These are phyloP conservation scores for Cantharis rufa DNA, from an alignment of 2,888 invertebrate species.

Conservation along the genomic window DNA sequence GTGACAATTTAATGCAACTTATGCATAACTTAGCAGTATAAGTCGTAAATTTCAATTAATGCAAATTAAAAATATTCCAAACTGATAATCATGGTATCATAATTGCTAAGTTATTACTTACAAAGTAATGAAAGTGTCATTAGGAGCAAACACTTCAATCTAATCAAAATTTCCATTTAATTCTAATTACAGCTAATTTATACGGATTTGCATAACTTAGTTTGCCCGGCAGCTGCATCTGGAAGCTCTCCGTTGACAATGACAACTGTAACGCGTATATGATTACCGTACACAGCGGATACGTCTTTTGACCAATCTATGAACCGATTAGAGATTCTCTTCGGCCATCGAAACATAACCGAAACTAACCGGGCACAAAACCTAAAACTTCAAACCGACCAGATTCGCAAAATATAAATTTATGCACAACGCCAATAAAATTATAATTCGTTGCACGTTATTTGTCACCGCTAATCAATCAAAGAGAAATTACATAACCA, in stretches of 20 bases:
- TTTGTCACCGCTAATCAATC: constrained; percentile 40
- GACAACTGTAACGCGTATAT: constrained; percentile 46
- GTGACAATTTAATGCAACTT: not conserved
- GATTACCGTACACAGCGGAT: constrained; percentile 36
- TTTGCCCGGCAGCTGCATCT: constrained; percentile 37
- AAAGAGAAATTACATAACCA: constrained; percentile 36
- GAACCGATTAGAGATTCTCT: not conserved
- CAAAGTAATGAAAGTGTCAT: constrained; percentile 43
- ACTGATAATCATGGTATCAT: constrained; percentile 15
- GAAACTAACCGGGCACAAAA: not conserved
- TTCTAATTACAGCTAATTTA: constrained; percentile 50
- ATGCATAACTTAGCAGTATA: not conserved
- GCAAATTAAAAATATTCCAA: constrained; percentile 3
- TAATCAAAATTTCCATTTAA: constrained; percentile 51
- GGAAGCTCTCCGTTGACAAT: constrained; percentile 40
- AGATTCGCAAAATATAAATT: not conserved
- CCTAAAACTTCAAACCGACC: not conserved
- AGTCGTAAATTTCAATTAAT: not conserved
- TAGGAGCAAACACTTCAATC: constrained; percentile 44
- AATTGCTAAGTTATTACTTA: constrained; percentile 19
- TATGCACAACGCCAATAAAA: constrained; percentile 2
- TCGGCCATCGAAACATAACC: not conserved
- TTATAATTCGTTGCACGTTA: constrained; percentile 30
- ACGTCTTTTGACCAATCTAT: constrained; percentile 10
- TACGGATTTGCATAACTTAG: constrained; percentile 38